These are phyloP conservation scores for Forbesichthys agassizii DNA, from an alignment of 2,113 vertebrate species.

Conservation along the genomic window DNA sequence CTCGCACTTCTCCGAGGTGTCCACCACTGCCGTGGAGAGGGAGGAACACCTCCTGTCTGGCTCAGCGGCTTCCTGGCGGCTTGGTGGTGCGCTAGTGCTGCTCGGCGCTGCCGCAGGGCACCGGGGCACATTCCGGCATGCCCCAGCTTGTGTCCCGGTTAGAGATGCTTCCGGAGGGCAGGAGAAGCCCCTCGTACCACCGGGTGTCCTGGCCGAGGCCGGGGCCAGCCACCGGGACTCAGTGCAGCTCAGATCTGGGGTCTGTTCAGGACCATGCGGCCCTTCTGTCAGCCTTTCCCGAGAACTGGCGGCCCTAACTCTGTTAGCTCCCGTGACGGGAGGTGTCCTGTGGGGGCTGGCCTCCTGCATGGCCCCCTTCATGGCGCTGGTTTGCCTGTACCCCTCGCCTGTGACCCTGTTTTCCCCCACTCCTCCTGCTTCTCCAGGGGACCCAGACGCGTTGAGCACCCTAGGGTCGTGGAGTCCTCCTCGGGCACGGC, in stretches of 20 bases:
- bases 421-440: conserved; percentile 30
- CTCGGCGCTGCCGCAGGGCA: conserved; percentile 10
- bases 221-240: neutral
- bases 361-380: conserved; percentile 8
- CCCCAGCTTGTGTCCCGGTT: neutral
- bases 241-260: neutral
- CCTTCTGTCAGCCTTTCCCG: neutral
- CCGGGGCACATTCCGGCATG: conserved; percentile 5
- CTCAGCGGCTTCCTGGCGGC: conserved; percentile 19
- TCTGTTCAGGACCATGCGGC: conserved; percentile 17
- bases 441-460: conserved; percentile 29
- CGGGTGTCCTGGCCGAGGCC: too few species aligned
- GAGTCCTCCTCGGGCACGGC: conserved; percentile 21
- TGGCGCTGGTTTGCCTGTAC: conserved; percentile 8
- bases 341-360: conserved; percentile 11
- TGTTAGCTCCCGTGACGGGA: neutral
- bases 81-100: conserved; percentile 1
- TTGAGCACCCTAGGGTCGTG: conserved; percentile 23
- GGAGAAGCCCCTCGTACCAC: neutral
- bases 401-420: neutral
- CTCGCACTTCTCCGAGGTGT: conserved; percentile 80
- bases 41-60: conserved; percentile 60
- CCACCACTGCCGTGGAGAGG: conserved; percentile 69
- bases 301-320: neutral
- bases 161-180: too few species aligned